Percentiles rank a stretch among this genome's conserved stretches.
phyloP scores from a whole-genome alignment of 1,140 invertebrate genomes.

The Drosophila ohnishii region DNA sequence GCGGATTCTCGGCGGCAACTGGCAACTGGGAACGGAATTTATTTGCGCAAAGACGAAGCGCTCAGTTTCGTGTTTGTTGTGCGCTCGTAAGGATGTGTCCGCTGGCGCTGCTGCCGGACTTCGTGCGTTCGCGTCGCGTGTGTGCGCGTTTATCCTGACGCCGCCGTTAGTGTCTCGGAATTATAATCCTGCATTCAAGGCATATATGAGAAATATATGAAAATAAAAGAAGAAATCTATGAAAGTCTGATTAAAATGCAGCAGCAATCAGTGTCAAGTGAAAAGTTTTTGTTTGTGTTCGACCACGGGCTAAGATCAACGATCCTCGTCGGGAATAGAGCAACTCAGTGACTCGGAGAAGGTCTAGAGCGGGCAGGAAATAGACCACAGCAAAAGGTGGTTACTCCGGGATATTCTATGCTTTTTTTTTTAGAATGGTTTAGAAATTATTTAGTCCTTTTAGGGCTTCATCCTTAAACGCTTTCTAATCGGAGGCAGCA shows the following conservation, averaged over 20 bases:
- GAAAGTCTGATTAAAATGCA: constrained; percentile 36
- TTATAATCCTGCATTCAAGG: constrained; percentile 3
- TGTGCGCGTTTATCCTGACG: constrained; percentile 69
- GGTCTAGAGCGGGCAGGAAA: constrained; percentile 16
- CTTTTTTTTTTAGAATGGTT: neutral
- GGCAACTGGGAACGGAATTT: constrained; percentile 65
- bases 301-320: constrained; percentile 16
- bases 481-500: constrained; percentile 47
- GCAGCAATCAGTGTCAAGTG: constrained; percentile 42
- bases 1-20: constrained; percentile 12
- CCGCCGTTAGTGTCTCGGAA: constrained; percentile 44
- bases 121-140: constrained; percentile 79
- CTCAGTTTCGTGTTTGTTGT: constrained; percentile 83
- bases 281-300: constrained; percentile 57
- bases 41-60: constrained; percentile 73
- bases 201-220: constrained; percentile 5
- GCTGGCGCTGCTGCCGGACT: constrained; percentile 74
- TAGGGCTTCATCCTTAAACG: constrained; percentile 34
- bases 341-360: constrained; percentile 22
- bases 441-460: constrained; percentile 27
- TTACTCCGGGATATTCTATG: constrained; percentile 17
- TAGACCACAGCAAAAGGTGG: constrained; percentile 50
- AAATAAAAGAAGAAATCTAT: neutral
- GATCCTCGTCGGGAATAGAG: constrained; percentile 19
- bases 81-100: constrained; percentile 83